Percentiles rank a stretch among this genome's conserved stretches.
Conservation (phyloP, 37 sponge, comb jelly and placozoan species). For the Chondrilla cf. caribensis region DNA sequence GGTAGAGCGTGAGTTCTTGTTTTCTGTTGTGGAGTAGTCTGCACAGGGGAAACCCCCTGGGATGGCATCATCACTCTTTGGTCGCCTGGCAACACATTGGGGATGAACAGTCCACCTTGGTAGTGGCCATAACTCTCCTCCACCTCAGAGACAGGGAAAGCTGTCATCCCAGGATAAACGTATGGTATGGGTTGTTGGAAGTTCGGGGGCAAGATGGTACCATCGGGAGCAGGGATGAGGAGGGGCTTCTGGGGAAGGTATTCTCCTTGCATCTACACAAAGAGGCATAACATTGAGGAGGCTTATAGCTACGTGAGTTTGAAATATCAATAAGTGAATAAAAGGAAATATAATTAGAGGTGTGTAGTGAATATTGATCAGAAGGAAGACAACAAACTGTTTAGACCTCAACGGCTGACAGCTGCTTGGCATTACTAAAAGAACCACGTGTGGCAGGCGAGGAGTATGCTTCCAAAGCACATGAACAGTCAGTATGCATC, state of each 20-base stretch:
- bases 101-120: constrained; percentile 22
- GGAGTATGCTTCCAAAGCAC: no score
- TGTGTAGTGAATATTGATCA: no score
- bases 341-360: no score
- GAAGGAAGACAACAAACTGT: no score
- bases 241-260: constrained; percentile 2
- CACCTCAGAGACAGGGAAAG: background rate
- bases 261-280: background rate
- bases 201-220: background rate
- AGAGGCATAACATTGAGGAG: background rate
- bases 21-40: background rate
- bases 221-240: background rate
- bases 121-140: constrained; percentile 1
- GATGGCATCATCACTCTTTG: constrained; percentile 3
- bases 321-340: background rate
- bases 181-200: no score
- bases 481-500: no score
- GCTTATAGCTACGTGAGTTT: background rate
- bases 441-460: no score
- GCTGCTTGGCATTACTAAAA: no score
- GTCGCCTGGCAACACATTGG: background rate
- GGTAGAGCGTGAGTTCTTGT: background rate
- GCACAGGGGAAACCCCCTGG: constrained; percentile 19
- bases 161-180: background rate
- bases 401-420: no score